These are phyloP conservation scores for Nasonia oneida DNA, from an alignment of 2,888 invertebrate genomes.

Conservation along the genomic window DNA sequence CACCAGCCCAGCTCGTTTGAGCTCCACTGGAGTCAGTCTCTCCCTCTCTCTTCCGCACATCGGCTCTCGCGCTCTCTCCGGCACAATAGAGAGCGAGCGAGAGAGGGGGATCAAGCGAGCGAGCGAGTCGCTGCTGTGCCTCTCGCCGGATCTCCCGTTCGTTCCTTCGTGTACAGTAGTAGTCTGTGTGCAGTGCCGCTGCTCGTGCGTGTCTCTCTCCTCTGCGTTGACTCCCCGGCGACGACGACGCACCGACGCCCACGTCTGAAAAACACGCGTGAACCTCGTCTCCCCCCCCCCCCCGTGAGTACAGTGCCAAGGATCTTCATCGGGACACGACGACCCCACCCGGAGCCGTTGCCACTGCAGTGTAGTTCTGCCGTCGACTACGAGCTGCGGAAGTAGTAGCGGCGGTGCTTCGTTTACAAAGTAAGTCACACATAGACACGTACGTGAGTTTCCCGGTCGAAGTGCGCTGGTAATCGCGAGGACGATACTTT, in stretches of 20 bases:
- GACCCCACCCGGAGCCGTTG: not conserved
- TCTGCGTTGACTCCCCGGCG: not conserved
- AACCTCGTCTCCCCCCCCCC: no score
- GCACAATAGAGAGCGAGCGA: not conserved
- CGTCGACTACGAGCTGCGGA: not conserved
- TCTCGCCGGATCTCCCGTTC: not conserved
- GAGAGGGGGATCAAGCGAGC: conserved; percentile 21
- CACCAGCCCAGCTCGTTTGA: conserved; percentile 30
- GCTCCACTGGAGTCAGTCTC: conserved; percentile 48
- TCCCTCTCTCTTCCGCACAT: not conserved
- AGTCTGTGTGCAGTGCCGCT: not conserved
- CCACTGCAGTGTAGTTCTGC: no score
- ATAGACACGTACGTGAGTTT: not conserved
- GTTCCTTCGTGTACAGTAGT: not conserved
- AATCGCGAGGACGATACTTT: no score
- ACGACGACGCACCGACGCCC: conserved; percentile 4
- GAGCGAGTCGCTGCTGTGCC: conserved; percentile 7
- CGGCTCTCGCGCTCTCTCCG: not conserved
- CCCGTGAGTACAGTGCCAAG: no score
- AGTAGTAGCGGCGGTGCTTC: not conserved
- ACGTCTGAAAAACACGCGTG: not conserved
- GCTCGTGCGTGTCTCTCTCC: not conserved
- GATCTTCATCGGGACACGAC: no score
- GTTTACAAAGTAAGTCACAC: not conserved
- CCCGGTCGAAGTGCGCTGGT: no score